Percentiles rank a stretch among this genome's conserved stretches.
phyloP scores from a whole-genome alignment of 2,113 vertebrate species.

The Erinaceus europaeus region DNA sequence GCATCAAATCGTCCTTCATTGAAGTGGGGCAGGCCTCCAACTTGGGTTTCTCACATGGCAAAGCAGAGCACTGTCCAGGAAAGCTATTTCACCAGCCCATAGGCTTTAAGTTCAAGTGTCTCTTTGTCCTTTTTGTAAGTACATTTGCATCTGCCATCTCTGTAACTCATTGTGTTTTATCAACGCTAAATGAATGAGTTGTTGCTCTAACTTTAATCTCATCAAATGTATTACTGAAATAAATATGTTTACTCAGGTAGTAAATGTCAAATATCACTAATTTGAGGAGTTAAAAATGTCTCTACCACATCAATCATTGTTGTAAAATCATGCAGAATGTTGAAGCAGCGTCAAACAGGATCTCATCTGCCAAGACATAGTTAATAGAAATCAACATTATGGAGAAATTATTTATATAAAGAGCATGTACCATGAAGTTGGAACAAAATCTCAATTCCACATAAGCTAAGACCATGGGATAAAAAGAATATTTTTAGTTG shows the following conservation, averaged over 20 bases:
- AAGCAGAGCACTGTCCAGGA: too few species aligned
- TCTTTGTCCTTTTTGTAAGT: conserved; percentile 10
- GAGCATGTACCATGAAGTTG: background rate
- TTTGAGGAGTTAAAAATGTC: conserved; percentile 40
- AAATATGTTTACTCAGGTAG: conserved; percentile 51
- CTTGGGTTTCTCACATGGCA: too few species aligned
- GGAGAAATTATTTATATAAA: conserved; percentile 35
- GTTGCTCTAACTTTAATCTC: conserved; percentile 29
- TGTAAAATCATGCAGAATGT: conserved; percentile 11
- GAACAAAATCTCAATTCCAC: conserved; percentile 42
- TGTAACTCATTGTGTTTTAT: conserved; percentile 29
- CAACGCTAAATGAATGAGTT: conserved; percentile 22
- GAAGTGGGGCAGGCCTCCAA: too few species aligned
- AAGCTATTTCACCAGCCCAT: too few species aligned
- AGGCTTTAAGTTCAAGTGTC: background rate
- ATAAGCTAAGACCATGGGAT: conserved; percentile 10
- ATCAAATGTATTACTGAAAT: conserved; percentile 46
- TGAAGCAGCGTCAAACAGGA: conserved; percentile 3
- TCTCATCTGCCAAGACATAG: conserved; percentile 26
- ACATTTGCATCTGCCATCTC: conserved; percentile 1
- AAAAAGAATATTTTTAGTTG: conserved; percentile 27
- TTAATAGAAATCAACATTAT: conserved; percentile 40
- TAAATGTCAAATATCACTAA: conserved; percentile 54
- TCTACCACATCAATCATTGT: conserved; percentile 46
- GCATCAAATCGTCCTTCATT: too few species aligned